Conservation (phyloP, 2,888 invertebrate species). For the Conops quadrifasciatus region DNA sequence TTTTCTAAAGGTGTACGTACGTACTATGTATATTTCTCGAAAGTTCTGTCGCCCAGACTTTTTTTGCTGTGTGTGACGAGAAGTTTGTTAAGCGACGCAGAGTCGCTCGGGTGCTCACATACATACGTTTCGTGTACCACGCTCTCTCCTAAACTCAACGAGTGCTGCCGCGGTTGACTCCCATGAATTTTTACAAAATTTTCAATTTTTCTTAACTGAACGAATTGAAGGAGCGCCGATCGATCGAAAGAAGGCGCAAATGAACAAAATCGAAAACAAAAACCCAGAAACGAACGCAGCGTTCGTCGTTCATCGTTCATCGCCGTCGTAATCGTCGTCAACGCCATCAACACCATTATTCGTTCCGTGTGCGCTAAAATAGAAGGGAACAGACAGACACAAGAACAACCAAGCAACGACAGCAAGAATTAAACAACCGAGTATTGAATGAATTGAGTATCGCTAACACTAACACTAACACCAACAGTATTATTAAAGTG, state of each 20-base stretch:
- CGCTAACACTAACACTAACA: not conserved
- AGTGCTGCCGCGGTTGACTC: too few relatives aligned
- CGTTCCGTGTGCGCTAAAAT: slow-evolving; percentile 10
- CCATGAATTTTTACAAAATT: not conserved
- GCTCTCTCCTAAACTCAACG: too few relatives aligned
- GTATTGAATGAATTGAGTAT: slow-evolving; percentile 7
- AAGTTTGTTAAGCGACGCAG: not conserved
- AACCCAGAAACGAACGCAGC: slow-evolving; percentile 7
- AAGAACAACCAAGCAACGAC: not conserved
- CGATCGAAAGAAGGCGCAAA: not conserved
- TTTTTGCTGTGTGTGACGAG: not conserved
- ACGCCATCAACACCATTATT: not conserved
- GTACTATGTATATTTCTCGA: not conserved
- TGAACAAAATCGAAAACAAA: not conserved
- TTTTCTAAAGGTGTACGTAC: not conserved
- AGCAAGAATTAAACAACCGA: not conserved
- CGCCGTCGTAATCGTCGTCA: not conserved
- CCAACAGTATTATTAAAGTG: too few relatives aligned
- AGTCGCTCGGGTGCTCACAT: too few relatives aligned
- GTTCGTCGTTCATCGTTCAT: not conserved
- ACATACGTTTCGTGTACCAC: too few relatives aligned
- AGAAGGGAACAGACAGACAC: not conserved
- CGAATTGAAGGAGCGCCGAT: slow-evolving; percentile 3
- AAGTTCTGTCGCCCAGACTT: not conserved
- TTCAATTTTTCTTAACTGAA: not conserved